Evolutionary conservation across 2,113 vertebrate genomes (phyloP), one percentile per base, ranked within the genome.

Genomic region (Nannospalax galili): DNA sequence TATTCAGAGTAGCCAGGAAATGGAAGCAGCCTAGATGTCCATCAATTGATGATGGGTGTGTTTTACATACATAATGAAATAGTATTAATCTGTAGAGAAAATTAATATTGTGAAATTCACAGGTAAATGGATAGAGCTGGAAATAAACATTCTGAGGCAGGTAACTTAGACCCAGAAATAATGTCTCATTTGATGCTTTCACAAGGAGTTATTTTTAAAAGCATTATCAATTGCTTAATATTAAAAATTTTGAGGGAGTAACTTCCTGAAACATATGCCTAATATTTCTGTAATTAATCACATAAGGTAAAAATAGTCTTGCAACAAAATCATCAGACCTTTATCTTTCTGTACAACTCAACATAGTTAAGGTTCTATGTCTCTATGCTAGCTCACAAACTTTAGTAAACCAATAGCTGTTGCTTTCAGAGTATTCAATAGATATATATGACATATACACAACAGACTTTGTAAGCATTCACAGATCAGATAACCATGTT

Each of bases 151-250:
- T 11, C 6, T 6, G 48, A 52, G 48, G 6, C 48, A 52, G 48
- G 48, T 52, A 52, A 52, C 48, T 11, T 11, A 52, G 48, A 52
- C 48, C 48, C 48, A 52, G 48, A 52, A 52, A 52, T 40, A 58
- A 86, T 86, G 40, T n/a, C 65, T 77, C 37, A 74, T 74, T 79
- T 84, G 82, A 73, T 87, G 14, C 11, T 74, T 92, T 84, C 35
- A 48, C 19, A n/a, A 45, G 32, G 12, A 75, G 17, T 93, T 88
- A 67, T 70, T 80, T 94, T 85, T 67, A 32, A n/a, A 60, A 95
- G 60, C 0, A 35, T 93, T 78, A 4, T 90, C 10, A 65, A 32
- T 86, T 67, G 35, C 19, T 80, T 91, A 79, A 4, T 69, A 67
- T 74, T 81, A 30, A 8, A 26, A 62, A 85, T 86, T 88, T 48